Percentiles rank a stretch among this genome's conserved stretches.
Evolutionary conservation across 2,797 vertebrate species (phyloP).

Genomic region (Tenualosa ilisha): DNA sequence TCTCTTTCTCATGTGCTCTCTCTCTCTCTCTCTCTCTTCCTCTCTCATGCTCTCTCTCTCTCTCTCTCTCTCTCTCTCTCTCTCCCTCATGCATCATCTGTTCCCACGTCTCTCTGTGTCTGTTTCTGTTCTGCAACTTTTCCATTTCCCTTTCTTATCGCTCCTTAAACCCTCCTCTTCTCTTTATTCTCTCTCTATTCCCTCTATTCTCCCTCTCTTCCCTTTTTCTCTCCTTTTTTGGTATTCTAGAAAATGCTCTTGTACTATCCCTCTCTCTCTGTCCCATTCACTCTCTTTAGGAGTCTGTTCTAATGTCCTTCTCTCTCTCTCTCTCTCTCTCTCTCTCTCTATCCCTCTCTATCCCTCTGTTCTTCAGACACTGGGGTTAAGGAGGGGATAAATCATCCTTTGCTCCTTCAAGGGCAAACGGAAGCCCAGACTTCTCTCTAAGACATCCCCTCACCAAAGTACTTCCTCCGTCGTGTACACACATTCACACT

Average conservation of each 20-base stretch:
- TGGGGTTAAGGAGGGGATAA: constrained; percentile 45
- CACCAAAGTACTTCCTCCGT: neutral
- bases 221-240: neutral
- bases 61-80: constrained; percentile 27
- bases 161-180: neutral
- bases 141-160: neutral
- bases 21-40: neutral
- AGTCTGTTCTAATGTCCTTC: neutral
- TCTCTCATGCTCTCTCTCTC: neutral
- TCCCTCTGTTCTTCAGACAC: constrained; percentile 17
- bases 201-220: neutral
- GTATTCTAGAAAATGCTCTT: too few relatives aligned
- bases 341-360: neutral
- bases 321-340: constrained; percentile 11
- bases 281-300: neutral
- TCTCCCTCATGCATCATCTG: constrained; percentile 19
- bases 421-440: constrained; percentile 34
- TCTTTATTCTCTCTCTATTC: constrained; percentile 12
- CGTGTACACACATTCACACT: neutral
- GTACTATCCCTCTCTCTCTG: neutral
- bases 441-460: constrained; percentile 47
- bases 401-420: constrained; percentile 41
- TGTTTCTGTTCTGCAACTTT: constrained; percentile 31
- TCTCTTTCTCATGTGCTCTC: neutral
- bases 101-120: neutral